phyloP scores from a whole-genome alignment of 1,140 invertebrate genomes.

The Patella vulgata region DNA sequence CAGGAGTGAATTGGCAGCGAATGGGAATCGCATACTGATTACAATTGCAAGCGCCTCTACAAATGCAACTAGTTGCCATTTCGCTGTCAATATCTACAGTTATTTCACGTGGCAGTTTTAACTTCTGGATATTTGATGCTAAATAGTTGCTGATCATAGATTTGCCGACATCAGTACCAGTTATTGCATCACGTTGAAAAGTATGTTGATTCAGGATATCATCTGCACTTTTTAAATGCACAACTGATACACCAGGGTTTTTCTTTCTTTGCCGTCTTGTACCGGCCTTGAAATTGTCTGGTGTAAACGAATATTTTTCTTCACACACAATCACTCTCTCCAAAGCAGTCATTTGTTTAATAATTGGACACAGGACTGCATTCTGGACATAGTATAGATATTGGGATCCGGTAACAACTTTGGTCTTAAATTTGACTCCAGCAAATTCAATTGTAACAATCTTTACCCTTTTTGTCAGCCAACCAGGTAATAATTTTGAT shows the following conservation, averaged over 20 bases:
- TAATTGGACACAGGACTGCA: neutral
- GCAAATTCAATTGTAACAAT: too few relatives aligned
- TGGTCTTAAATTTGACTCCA: too few relatives aligned
- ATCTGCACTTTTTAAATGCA: constrained; percentile 15
- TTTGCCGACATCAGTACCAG: constrained; percentile 9
- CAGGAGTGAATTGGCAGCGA: constrained; percentile 3
- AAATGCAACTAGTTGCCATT: neutral
- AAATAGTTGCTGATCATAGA: constrained; percentile 20
- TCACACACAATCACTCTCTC: constrained; percentile 13
- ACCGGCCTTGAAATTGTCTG: constrained; percentile 16
- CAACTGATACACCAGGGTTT: constrained; percentile 2
- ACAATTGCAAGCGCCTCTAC: neutral
- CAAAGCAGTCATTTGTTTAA: neutral
- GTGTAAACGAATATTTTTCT: constrained; percentile 24
- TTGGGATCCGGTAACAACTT: too few relatives aligned
- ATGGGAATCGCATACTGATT: constrained; percentile 1
- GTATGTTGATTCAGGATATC: constrained; percentile 16
- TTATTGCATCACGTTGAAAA: constrained; percentile 15
- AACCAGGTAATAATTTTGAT: too few relatives aligned
- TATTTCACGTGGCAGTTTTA: constrained; percentile 3
- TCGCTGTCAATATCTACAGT: constrained; percentile 20
- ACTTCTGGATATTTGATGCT: constrained; percentile 5
- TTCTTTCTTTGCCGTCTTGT: constrained; percentile 17
- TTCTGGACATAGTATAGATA: constrained; percentile 16
- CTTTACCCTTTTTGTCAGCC: too few relatives aligned